phyloP scores from a whole-genome alignment of 1,140 invertebrate species.

The Anthonomus grandis region DNA sequence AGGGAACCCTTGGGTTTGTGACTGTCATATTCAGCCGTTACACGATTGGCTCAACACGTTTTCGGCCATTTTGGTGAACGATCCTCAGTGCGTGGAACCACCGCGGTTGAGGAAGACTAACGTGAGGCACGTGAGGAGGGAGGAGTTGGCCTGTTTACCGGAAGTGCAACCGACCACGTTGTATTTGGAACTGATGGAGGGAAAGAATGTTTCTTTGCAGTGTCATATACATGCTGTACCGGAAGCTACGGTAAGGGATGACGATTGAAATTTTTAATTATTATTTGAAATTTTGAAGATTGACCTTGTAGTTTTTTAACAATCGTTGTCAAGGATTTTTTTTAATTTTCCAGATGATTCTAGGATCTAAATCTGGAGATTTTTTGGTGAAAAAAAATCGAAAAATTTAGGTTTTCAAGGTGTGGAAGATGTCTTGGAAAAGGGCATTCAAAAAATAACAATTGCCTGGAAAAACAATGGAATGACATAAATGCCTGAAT shows the following conservation, averaged over 20 bases:
- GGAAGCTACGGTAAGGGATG: slow-evolving; percentile 62
- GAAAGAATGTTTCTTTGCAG: slow-evolving; percentile 72
- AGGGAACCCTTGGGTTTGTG: slow-evolving; percentile 86
- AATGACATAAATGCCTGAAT: too few species aligned
- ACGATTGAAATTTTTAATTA: too few species aligned
- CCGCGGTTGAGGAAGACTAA: slow-evolving; percentile 60
- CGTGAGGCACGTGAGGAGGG: slow-evolving; percentile 65
- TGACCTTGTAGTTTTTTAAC: too few species aligned
- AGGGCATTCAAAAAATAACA: too few species aligned
- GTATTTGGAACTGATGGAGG: slow-evolving; percentile 72
- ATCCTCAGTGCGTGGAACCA: slow-evolving; percentile 73
- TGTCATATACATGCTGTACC: slow-evolving; percentile 77
- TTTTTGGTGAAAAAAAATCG: too few species aligned
- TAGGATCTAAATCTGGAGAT: too few species aligned
- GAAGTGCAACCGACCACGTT: slow-evolving; percentile 67
- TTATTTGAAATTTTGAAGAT: too few species aligned
- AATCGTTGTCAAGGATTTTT: too few species aligned
- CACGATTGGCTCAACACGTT: slow-evolving; percentile 73
- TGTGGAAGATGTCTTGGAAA: too few species aligned
- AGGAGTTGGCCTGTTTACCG: slow-evolving; percentile 80
- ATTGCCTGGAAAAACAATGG: too few species aligned
- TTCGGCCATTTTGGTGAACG: slow-evolving; percentile 64
- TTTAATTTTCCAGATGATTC: too few species aligned
- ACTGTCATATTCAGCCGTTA: slow-evolving; percentile 74
- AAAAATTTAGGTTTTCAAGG: too few species aligned